Evolutionary conservation across 2,888 invertebrate genomes (phyloP).

Genomic region (Caenorhabditis becei): DNA sequence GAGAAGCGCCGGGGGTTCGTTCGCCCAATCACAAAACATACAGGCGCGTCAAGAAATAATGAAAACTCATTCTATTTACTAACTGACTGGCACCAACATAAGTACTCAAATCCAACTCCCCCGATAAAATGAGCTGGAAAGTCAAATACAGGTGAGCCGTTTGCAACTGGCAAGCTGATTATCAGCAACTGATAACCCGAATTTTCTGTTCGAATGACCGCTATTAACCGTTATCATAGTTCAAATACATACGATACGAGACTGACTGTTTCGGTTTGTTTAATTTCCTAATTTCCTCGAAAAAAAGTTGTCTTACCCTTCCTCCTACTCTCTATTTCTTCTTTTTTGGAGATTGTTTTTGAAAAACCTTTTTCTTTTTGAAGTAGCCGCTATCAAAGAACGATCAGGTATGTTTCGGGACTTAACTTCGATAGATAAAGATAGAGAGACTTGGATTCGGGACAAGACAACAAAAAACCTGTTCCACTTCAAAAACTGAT

Average conservation of each 20-base stretch:
- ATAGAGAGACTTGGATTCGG: background rate
- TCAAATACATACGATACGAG: no score
- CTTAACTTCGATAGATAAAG: background rate
- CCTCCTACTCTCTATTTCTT: background rate
- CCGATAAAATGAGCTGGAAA: constrained; percentile 32
- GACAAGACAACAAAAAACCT: constrained; percentile 10
- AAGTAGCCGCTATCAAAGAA: constrained; percentile 27
- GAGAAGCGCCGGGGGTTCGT: background rate
- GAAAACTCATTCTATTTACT: constrained; percentile 22
- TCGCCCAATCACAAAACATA: constrained; percentile 10
- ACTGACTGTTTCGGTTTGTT: background rate
- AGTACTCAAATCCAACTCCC: background rate
- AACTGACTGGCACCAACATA: background rate
- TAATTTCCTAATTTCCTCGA: background rate
- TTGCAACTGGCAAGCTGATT: background rate
- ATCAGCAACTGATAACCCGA: background rate
- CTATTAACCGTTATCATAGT: background rate
- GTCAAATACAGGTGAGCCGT: constrained; percentile 24
- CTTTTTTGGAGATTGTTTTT: background rate
- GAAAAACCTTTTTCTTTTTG: background rate
- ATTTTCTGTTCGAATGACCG: constrained; percentile 4
- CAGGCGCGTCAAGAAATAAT: constrained; percentile 27
- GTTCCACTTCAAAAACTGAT: constrained; percentile 18
- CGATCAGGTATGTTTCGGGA: no score
- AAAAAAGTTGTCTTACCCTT: no score